Conservation (phyloP, 2,888 invertebrate genomes). For the Protodeltote pygarga region DNA sequence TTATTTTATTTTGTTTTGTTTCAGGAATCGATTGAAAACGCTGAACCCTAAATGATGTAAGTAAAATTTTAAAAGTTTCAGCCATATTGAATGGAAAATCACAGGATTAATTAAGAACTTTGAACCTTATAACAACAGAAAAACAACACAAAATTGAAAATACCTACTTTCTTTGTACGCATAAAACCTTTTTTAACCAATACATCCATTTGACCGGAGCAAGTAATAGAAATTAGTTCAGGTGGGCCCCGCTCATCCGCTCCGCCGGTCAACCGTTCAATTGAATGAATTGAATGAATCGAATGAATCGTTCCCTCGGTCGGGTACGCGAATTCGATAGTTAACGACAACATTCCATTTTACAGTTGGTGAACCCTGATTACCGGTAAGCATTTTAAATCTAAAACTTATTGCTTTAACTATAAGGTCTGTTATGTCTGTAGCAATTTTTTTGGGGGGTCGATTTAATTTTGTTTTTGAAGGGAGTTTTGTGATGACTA, state of each 20-base stretch:
- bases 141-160: conserved; percentile 7
- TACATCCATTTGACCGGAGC: conserved; percentile 49
- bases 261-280: conserved; percentile 64
- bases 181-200: conserved; percentile 38
- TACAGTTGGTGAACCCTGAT: conserved; percentile 31
- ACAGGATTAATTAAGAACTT: not conserved
- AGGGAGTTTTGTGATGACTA: conserved; percentile 60
- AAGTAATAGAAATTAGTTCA: conserved; percentile 66
- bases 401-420: conserved; percentile 33
- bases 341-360: conserved; percentile 47
- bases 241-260: conserved; percentile 61
- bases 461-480: conserved; percentile 27
- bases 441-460: not conserved
- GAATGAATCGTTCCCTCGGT: conserved; percentile 46
- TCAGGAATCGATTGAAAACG: conserved; percentile 9
- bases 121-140: conserved; percentile 4
- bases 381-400: conserved; percentile 23
- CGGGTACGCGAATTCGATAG: conserved; percentile 56
- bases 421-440: conserved; percentile 24
- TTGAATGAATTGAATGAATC: conserved; percentile 64
- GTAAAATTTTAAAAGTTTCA: conserved; percentile 2
- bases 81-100: not conserved
- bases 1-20: conserved; percentile 13
- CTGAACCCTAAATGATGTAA: conserved; percentile 26
- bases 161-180: conserved; percentile 16